phyloP scores from a whole-genome alignment of 2,888 invertebrate species.

The Polyommatus icarus region DNA sequence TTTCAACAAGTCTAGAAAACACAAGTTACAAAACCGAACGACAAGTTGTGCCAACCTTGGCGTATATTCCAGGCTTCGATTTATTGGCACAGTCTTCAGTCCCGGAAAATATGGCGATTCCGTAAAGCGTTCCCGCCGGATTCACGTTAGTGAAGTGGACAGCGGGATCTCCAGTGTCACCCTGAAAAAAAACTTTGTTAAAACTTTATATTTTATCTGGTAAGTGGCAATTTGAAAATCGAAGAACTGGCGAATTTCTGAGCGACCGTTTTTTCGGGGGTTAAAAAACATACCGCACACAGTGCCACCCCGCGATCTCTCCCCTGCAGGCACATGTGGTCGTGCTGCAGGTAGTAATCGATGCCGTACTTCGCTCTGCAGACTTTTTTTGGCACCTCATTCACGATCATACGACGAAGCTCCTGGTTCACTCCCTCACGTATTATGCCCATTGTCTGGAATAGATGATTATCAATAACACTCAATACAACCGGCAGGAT shows the following conservation, averaged over 20 bases:
- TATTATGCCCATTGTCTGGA: slow-evolving; percentile 67
- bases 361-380: slow-evolving; percentile 66
- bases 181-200: slow-evolving; percentile 49
- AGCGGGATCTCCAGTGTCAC: slow-evolving; percentile 73
- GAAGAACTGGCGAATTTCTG: not conserved
- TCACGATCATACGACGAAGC: slow-evolving; percentile 68
- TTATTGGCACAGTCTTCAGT: slow-evolving; percentile 73
- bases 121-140: slow-evolving; percentile 64
- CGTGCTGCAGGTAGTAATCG: slow-evolving; percentile 68
- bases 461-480: not conserved
- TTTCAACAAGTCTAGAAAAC: not conserved
- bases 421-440: slow-evolving; percentile 72
- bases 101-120: slow-evolving; percentile 71
- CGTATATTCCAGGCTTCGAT: slow-evolving; percentile 70
- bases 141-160: slow-evolving; percentile 69
- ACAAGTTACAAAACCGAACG: not conserved
- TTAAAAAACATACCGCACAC: slow-evolving; percentile 60
- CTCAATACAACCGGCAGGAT: not conserved
- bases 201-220: not conserved
- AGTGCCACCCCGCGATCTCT: slow-evolving; percentile 64
- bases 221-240: too few relatives aligned
- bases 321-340: slow-evolving; percentile 69
- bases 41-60: slow-evolving; percentile 56
- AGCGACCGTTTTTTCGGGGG: not conserved
- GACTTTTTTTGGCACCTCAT: slow-evolving; percentile 54